Conservation (phyloP, 37 sponge, comb jelly and placozoan species). For the Oopsacas minuta region DNA sequence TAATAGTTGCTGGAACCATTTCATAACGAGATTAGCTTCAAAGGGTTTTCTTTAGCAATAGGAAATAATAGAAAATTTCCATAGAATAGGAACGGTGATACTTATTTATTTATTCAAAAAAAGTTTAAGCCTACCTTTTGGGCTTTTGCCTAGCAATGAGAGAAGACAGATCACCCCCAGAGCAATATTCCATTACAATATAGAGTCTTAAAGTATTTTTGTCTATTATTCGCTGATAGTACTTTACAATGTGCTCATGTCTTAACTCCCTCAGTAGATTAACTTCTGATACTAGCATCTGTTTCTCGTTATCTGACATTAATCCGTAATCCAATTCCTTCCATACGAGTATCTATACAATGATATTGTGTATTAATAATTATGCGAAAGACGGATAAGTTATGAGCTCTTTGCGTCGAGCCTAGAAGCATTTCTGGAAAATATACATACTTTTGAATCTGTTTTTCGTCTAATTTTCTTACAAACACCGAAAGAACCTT, state of each 20-base stretch:
- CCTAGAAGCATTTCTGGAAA: not conserved
- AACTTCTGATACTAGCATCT: conserved; percentile 57
- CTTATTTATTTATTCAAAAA: not conserved
- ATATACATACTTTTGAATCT: conserved; percentile 37
- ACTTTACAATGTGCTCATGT: conserved; percentile 67
- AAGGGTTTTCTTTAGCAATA: conserved; percentile 28
- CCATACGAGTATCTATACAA: conserved; percentile 56
- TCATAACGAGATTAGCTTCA: conserved; percentile 52
- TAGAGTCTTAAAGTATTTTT: conserved; percentile 36
- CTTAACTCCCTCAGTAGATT: conserved; percentile 63
- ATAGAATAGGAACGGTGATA: not conserved
- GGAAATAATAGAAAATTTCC: not conserved
- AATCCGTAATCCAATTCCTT: conserved; percentile 68
- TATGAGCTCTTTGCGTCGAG: too few species aligned
- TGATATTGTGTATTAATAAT: too few species aligned
- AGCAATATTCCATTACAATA: conserved; percentile 73
- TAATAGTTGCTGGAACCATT: conserved; percentile 48
- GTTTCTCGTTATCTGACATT: conserved; percentile 65
- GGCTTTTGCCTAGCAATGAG: conserved; percentile 30
- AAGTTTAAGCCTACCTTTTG: conserved; percentile 21
- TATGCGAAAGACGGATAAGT: too few species aligned
- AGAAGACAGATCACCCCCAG: conserved; percentile 61
- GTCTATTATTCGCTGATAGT: conserved; percentile 66
- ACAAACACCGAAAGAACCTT: conserved; percentile 56
- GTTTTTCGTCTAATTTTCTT: conserved; percentile 43